Evolutionary conservation across 2,797 vertebrate genomes (phyloP), one percentile per base, ranked within the genome.

Genomic region (Glyptemys insculpta): DNA sequence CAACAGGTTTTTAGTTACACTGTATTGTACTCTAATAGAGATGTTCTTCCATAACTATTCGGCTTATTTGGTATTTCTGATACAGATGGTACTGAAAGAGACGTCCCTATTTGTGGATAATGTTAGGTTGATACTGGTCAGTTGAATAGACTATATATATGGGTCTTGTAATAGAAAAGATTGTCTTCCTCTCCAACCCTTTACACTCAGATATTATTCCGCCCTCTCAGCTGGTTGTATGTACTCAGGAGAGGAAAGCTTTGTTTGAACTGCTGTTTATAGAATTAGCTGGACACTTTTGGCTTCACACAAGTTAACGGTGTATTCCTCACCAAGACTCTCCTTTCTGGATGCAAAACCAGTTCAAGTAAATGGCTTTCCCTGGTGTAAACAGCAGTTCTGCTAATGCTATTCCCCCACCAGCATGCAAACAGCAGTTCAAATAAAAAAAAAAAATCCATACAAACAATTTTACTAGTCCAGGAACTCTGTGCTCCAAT

Each of bases 301-400:
- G 81, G 1, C 2, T 52, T 90, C 37, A 87, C 47, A 11, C 72
- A 4, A 65, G 50, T 54, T 90, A 92, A 59, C 2, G 6, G 12
- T 84, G 0, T 82, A 10, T 85, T 41, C 78, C 84, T 23, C 65
- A 72, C 65, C n/a, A 21, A 41, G 19, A 12, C 1, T 0, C 1
- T 2, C 3, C 25, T 14, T 4, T 62, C 34, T 16, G 25, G 49
- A 2, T 80, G 79, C 74, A 47, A 47, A 93, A 57, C 8, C 5
- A 62, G 16, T 54, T 86, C 31, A 23, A 4, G 11, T 79, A 62
- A 41, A 81, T n/a, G 34, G 1, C 72, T 87, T 12, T 72, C 65
- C 65, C 18, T 41, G 9, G n/a, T 37, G n/a, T 72, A 72, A 72
- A 72, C 65, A 72, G n/a, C n/a, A 41, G 19, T 72, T 72, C 65